Evolutionary conservation across 2,797 vertebrate genomes (phyloP).

Genomic region (Gadopsis bispinosus): DNA sequence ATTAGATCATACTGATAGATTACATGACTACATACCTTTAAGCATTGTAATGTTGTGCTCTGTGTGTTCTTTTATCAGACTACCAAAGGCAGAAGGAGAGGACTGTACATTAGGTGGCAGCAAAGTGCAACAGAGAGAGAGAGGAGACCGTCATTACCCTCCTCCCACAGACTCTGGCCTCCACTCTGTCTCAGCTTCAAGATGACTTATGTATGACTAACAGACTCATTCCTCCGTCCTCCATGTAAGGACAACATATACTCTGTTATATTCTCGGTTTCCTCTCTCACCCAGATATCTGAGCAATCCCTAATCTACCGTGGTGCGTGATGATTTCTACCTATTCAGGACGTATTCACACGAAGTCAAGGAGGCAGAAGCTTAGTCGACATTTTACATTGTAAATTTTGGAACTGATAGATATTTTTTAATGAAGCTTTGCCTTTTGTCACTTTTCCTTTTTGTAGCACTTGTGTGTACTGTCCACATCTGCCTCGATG

Average conservation of each 20-base stretch:
- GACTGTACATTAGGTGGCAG: conserved; percentile 92
- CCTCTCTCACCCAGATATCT: background rate
- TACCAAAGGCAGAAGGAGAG: conserved; percentile 98
- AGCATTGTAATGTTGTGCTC: background rate
- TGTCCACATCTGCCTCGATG: conserved; percentile 19
- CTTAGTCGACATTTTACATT: conserved; percentile 9
- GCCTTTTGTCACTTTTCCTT: background rate
- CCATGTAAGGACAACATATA: conserved; percentile 18
- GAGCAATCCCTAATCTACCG: conserved; percentile 1
- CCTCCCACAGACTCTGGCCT: conserved; percentile 59
- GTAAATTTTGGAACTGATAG: conserved; percentile 18
- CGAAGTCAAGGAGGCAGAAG: conserved; percentile 8
- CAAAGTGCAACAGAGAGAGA: conserved; percentile 33
- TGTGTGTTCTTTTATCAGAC: conserved; percentile 81
- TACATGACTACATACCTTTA: background rate
- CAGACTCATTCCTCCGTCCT: conserved; percentile 34
- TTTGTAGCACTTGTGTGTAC: background rate
- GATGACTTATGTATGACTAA: conserved; percentile 61
- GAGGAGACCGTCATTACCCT: conserved; percentile 37
- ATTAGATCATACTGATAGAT: conserved; percentile 1
- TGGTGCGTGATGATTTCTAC: background rate
- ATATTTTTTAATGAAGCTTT: conserved; percentile 11
- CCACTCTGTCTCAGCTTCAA: conserved; percentile 44
- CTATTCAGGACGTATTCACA: background rate
- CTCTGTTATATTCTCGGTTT: background rate